Evolutionary conservation across 92 coral and sea anemone genomes (phyloP).

Genomic region (Desmophyllum pertusum): DNA sequence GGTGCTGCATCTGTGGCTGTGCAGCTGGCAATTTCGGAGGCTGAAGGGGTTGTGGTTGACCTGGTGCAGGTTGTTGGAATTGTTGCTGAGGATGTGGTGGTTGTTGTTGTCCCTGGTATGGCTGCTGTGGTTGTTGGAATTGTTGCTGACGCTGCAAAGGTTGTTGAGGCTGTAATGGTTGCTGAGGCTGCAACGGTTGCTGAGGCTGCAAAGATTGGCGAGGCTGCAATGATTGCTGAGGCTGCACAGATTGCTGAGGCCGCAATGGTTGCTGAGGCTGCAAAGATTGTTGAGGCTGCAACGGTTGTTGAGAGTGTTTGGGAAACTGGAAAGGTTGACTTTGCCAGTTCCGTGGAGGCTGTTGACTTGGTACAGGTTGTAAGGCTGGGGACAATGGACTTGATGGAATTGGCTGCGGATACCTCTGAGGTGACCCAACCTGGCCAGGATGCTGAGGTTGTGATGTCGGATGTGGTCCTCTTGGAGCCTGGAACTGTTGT

Average conservation of each 20-base stretch:
- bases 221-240: constrained; percentile 32
- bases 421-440: constrained; percentile 24
- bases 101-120: constrained; percentile 38
- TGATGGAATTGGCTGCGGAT: constrained; percentile 17
- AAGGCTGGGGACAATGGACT: constrained; percentile 36
- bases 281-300: constrained; percentile 36
- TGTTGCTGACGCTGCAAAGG: constrained; percentile 21
- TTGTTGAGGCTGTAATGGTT: constrained; percentile 28
- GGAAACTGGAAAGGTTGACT: constrained; percentile 49
- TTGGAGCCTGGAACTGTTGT: constrained; percentile 49
- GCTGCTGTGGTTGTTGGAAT: constrained; percentile 34
- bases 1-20: constrained; percentile 26
- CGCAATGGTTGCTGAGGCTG: constrained; percentile 40
- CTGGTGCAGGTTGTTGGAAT: constrained; percentile 26
- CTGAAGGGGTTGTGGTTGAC: constrained; percentile 24
- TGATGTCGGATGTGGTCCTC: constrained; percentile 47
- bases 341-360: constrained; percentile 41
- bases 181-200: constrained; percentile 31
- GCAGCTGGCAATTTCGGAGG: neutral
- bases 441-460: constrained; percentile 36
- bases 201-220: constrained; percentile 39
- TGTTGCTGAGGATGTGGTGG: constrained; percentile 45
- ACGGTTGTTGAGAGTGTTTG: constrained; percentile 36
- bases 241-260: constrained; percentile 33
- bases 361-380: constrained; percentile 38